Percentiles rank a stretch among this genome's conserved stretches.
phyloP scores from a whole-genome alignment of 1,140 invertebrate species.

The Leptinotarsa lineolata region DNA sequence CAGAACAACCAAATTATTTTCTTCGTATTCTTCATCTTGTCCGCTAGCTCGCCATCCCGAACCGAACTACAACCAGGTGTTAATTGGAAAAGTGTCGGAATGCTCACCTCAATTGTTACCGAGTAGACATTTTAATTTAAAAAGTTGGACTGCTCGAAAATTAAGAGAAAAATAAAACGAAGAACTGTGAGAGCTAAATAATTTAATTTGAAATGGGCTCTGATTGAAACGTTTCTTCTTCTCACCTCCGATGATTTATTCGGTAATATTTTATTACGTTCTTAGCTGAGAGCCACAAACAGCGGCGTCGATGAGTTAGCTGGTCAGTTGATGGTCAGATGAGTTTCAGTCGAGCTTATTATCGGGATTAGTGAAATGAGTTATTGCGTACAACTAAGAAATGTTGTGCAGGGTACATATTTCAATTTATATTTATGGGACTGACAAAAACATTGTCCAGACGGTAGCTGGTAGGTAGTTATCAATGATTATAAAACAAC shows the following conservation, averaged over 20 bases:
- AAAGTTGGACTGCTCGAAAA: conserved; percentile 42
- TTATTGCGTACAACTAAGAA: not conserved
- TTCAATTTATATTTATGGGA: not conserved
- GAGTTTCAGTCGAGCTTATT: not conserved
- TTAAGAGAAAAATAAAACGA: conserved; percentile 39
- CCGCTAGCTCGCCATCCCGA: conserved; percentile 17
- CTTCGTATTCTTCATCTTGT: not conserved
- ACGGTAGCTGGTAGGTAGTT: too few species aligned
- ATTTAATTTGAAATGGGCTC: conserved; percentile 44
- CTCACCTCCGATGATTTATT: conserved; percentile 42
- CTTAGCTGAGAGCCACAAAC: not conserved
- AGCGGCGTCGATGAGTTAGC: conserved; percentile 3
- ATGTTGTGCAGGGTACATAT: not conserved
- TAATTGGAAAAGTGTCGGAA: conserved; percentile 47
- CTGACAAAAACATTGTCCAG: not conserved
- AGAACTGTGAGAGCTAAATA: conserved; percentile 37
- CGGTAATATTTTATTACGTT: conserved; percentile 31
- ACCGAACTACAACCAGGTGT: conserved; percentile 39
- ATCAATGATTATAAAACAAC: too few species aligned
- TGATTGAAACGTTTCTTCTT: conserved; percentile 42
- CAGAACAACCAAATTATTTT: too few species aligned
- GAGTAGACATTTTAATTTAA: conserved; percentile 43
- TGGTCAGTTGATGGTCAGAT: not conserved
- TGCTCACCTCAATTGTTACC: conserved; percentile 41
- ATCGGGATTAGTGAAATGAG: not conserved